Evolutionary conservation across 2,888 invertebrate species (phyloP), one percentile per base, ranked within the genome.

Genomic region (Sesia apiformis): DNA sequence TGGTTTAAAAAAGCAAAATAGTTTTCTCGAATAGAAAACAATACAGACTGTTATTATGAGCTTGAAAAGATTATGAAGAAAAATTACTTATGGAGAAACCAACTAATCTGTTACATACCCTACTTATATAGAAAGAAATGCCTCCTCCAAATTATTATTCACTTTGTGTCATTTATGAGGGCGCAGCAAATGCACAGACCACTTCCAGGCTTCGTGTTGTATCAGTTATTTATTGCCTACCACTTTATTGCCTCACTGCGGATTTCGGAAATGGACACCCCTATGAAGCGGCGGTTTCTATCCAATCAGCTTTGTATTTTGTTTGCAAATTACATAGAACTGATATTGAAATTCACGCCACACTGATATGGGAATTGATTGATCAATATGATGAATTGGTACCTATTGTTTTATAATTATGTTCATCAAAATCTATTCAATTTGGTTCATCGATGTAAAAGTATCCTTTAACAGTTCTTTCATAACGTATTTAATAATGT

Each of bases 181-280:
- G 7, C 39, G 50, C 7, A 39, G 50, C 50, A 50, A 52, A 52
- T 75, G 68, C 67, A 54, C 51, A 63, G 62, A 65, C 65, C 65
- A 74, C 71, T 70, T 68, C 61, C 69, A 70, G 65, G 61, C 63
- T 62, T 57, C 58, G 60, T 60, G 72, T 66, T 69, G 69, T 75
- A 73, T 76, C 74, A 66, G 78, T 78, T 79, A 78, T 80, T 79
- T 60, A 58, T 69, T 61, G 64, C 59, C 59, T 53, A 66, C 65
- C 66, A 70, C 69, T 71, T 72, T 69, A 73, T 69, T 70, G 67
- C 66, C 60, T 64, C 63, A 58, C 66, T 73, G 69, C 65, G 71
- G 67, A 62, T 68, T 70, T 66, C 57, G 68, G 59, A 60, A 66
- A 64, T 60, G 63, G 57, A 63, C 65, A 58, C 58, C 63, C 23